Percentiles rank a stretch among this genome's conserved stretches.
Conservation (phyloP, 2,113 vertebrate genomes). For the Dasypus novemcinctus region DNA sequence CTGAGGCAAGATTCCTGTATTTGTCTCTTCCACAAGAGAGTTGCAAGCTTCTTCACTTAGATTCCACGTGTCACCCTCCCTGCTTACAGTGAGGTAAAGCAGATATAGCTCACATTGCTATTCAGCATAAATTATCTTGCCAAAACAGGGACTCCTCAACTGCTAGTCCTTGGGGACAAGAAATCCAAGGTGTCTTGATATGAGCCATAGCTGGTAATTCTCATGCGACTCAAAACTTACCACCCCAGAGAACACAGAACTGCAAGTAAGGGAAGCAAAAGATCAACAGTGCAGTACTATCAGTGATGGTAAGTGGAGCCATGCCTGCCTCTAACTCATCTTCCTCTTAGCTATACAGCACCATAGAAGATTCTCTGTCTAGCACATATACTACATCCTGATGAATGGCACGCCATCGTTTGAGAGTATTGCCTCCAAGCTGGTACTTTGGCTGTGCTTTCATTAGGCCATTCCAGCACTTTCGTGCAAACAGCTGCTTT, state of each 20-base stretch:
- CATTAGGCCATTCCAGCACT: background rate
- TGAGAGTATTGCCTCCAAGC: too few relatives aligned
- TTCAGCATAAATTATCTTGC: background rate
- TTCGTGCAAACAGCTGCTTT: too few relatives aligned
- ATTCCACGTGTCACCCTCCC: background rate
- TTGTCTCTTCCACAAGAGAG: background rate
- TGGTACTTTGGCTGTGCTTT: background rate
- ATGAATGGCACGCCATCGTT: too few relatives aligned
- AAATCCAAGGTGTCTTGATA: background rate
- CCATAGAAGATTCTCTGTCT: background rate
- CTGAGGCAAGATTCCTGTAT: background rate
- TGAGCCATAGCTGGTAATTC: background rate
- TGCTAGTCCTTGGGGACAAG: background rate
- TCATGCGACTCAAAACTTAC: background rate
- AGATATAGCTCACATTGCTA: background rate
- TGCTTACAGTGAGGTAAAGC: background rate
- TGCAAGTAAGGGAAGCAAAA: background rate
- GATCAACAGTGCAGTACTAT: background rate
- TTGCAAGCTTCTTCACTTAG: background rate
- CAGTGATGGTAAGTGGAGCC: background rate
- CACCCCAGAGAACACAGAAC: too few relatives aligned
- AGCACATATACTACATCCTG: background rate
- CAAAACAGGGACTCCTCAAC: background rate
- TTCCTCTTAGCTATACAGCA: background rate
- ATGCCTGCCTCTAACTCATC: background rate